phyloP scores from a whole-genome alignment of 2,888 invertebrate species.

The Agonum fuliginosum region DNA sequence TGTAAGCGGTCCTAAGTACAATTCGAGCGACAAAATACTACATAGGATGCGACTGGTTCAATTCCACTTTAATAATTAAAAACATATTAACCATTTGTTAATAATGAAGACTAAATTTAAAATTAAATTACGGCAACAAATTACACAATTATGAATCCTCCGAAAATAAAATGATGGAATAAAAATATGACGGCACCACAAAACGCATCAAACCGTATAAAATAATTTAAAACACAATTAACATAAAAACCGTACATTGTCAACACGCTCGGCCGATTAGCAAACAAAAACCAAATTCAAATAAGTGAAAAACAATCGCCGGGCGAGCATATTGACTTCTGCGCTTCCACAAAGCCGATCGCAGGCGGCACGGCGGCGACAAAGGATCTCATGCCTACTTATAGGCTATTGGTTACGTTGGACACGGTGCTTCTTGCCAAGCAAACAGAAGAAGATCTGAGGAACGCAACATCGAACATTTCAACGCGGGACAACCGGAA shows the following conservation, averaged over 20 bases:
- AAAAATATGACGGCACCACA: constrained; percentile 16
- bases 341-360: constrained; percentile 11
- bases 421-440: constrained; percentile 68
- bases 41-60: too few species aligned
- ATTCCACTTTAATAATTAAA: too few species aligned
- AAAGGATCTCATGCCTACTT: constrained; percentile 70
- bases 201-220: constrained; percentile 48
- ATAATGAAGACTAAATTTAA: too few species aligned
- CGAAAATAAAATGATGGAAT: not conserved
- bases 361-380: constrained; percentile 26
- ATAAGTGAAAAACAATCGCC: constrained; percentile 33
- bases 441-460: constrained; percentile 32
- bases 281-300: constrained; percentile 46
- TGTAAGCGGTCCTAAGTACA: too few species aligned
- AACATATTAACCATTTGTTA: too few species aligned
- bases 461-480: not conserved
- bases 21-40: too few species aligned
- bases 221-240: constrained; percentile 57
- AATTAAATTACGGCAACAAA: constrained; percentile 4
- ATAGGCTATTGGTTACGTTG: constrained; percentile 70
- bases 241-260: constrained; percentile 50
- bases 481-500: constrained; percentile 35
- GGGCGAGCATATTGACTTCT: not conserved
- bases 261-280: constrained; percentile 44
- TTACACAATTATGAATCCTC: constrained; percentile 21